phyloP scores from a whole-genome alignment of 2,888 invertebrate genomes.

The Athripsodes cinereus region DNA sequence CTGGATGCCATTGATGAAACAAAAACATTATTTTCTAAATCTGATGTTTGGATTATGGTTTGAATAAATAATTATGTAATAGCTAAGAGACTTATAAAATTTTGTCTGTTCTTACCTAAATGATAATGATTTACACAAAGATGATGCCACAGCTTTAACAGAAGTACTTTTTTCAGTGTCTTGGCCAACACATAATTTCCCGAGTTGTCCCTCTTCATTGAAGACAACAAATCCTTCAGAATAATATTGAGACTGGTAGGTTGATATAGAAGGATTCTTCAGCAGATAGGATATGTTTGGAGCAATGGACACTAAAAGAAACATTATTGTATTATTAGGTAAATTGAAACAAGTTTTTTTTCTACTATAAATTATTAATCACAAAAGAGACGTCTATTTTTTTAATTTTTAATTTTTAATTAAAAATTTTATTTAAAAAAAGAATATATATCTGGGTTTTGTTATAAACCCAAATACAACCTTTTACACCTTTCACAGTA shows the following conservation, averaged over 20 bases:
- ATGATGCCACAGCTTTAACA: conserved; percentile 66
- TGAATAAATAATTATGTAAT: background rate
- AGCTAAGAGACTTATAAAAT: background rate
- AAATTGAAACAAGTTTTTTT: too few relatives aligned
- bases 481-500: too few relatives aligned
- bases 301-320: conserved; percentile 63
- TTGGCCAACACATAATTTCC: conserved; percentile 77
- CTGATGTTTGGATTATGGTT: background rate
- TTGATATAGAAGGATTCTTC: conserved; percentile 58
- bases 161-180: conserved; percentile 58
- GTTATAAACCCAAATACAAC: too few relatives aligned
- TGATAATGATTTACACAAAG: conserved; percentile 69
- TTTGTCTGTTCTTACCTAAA: conserved; percentile 56
- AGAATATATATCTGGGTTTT: too few relatives aligned
- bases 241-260: conserved; percentile 63
- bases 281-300: conserved; percentile 60
- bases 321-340: background rate
- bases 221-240: conserved; percentile 79
- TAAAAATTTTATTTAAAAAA: too few relatives aligned
- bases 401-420: too few relatives aligned
- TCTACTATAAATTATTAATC: too few relatives aligned
- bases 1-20: too few relatives aligned
- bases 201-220: conserved; percentile 73
- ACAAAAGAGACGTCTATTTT: too few relatives aligned
- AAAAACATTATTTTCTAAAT: background rate